Evolutionary conservation across 2,888 invertebrate genomes (phyloP).

Genomic region (Fabriciana adippe): DNA sequence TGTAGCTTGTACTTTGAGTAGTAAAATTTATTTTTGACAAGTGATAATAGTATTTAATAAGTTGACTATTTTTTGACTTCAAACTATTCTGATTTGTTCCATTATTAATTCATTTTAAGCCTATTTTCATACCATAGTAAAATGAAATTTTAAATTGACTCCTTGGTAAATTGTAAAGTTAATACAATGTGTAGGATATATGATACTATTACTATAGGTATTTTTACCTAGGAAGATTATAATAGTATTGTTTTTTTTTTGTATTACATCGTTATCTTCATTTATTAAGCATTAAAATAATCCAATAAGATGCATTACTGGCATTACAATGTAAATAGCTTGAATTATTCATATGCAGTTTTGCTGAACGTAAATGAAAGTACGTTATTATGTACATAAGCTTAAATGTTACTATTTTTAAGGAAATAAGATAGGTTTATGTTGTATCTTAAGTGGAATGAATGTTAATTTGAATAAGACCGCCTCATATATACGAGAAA

Average conservation of each 20-base stretch:
- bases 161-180: background rate
- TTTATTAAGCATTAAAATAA: background rate
- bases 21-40: slow-evolving; percentile 4
- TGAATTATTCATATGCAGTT: slow-evolving; percentile 23
- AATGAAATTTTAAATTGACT: background rate
- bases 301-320: slow-evolving; percentile 1
- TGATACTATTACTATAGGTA: slow-evolving; percentile 15
- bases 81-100: slow-evolving; percentile 9
- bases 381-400: slow-evolving; percentile 35
- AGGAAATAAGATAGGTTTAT: slow-evolving; percentile 15
- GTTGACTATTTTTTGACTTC: background rate
- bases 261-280: background rate
- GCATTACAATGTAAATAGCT: slow-evolving; percentile 31
- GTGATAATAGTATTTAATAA: slow-evolving; percentile 13
- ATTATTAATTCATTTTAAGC: slow-evolving; percentile 8
- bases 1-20: slow-evolving; percentile 3
- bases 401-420: slow-evolving; percentile 25
- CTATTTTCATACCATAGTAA: background rate
- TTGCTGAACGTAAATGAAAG: slow-evolving; percentile 13
- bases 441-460: slow-evolving; percentile 17
- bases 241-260: background rate
- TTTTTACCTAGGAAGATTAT: slow-evolving; percentile 6
- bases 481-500: slow-evolving; percentile 33
- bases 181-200: slow-evolving; percentile 3
- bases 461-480: slow-evolving; percentile 36